Evolutionary conservation across 2,888 invertebrate species (phyloP).

Genomic region (Brachylomia viminalis): DNA sequence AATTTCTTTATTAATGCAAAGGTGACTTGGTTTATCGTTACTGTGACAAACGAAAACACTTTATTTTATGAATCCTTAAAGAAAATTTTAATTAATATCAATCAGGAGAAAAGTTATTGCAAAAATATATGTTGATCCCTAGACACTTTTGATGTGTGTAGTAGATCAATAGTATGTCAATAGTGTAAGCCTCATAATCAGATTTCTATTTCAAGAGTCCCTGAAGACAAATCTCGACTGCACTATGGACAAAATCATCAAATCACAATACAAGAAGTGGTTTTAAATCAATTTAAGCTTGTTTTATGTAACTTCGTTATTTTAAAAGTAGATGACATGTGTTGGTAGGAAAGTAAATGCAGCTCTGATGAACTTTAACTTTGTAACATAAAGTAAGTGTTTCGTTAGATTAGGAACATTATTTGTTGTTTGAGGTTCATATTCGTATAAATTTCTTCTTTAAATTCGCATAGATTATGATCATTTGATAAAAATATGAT

Average conservation of each 20-base stretch:
- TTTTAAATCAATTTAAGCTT: slow-evolving; percentile 1
- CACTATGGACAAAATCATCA: neutral
- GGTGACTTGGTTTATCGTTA: too few species aligned
- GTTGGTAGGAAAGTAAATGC: neutral
- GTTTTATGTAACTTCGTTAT: neutral
- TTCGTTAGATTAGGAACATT: slow-evolving; percentile 10
- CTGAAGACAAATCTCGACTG: slow-evolving; percentile 4
- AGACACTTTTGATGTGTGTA: too few species aligned
- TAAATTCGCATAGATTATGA: neutral
- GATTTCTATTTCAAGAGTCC: neutral
- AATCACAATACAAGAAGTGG: slow-evolving; percentile 4
- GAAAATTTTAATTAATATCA: too few species aligned
- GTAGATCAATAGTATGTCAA: too few species aligned
- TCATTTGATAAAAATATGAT: neutral
- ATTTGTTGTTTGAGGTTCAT: neutral
- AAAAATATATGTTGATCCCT: too few species aligned
- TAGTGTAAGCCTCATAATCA: neutral
- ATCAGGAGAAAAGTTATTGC: too few species aligned
- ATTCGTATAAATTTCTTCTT: neutral
- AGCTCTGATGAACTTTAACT: neutral
- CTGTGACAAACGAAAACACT: too few species aligned
- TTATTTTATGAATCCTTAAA: too few species aligned
- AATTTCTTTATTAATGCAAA: too few species aligned
- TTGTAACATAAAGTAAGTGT: too few species aligned
- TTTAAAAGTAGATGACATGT: neutral